Base-by-base conservation (phyloP, 2,113 vertebrate genomes). In the Capreolus pygargus region DNA sequence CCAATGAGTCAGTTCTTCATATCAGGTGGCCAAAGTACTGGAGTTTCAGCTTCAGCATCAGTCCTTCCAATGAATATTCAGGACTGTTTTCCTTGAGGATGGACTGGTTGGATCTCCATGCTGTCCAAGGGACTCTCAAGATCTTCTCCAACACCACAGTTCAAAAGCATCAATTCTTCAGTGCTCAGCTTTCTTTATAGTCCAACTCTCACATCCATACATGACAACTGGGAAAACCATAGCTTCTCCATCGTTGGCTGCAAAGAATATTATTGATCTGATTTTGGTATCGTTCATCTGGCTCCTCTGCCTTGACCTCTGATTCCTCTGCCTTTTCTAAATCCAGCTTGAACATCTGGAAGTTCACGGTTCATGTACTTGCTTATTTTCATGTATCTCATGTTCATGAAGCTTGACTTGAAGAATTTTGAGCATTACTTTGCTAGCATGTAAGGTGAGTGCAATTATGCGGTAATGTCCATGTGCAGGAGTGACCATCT, bases 401-500 rank as follows among this genome's bases (percentile, higher is more conserved):
- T 21, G 33, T 5, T 67, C 17, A 21, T 67, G n/a, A 67, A 67
- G 33, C 4, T 67, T 67, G 64, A 67, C 33, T 21, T 19, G 8
- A 67, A 36, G 64, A 67, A 36, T 67, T 67, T 36, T 36, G 64
- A 67, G 33, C 64, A 67, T 67, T 21, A 67, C 17, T n/a, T 67
- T 67, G 64, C 33, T 67, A 67, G 33, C 8, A 9, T 36, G 64
- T 67, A 17, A 36, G 64, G 36, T 67, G 8, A 67, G 17, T 36
- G 33, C 8, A 36, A 67, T 67, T 67, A 67, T 21, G 64, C 2
- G 8, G 8, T 21, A 36, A 33, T 36, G 64, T 67, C 33, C 64
- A 36, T 21, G 64, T 67, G 33, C 0, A 0, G 8, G 21, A 67
- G 64, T 67, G 33, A 21, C 64, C 64, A 36, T 21, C 8, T 21